Base-by-base conservation (phyloP, 2,888 invertebrate species). In the Lypha dubia region DNA sequence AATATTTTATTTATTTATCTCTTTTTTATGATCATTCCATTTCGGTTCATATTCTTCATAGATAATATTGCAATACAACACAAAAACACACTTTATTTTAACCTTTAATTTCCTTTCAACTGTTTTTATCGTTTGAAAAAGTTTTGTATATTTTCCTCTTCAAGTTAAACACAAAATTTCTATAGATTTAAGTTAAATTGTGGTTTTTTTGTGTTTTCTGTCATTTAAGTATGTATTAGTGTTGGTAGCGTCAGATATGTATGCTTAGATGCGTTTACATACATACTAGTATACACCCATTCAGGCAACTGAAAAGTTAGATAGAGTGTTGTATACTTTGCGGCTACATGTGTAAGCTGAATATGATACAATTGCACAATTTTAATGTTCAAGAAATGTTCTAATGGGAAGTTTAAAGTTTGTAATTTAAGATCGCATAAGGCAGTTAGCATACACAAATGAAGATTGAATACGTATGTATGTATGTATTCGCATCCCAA, bases 161-260 rank as follows among this genome's bases (percentile, higher is more conserved):
- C 17, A 53, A 53, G 51, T 63, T 63, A 74, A 74, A 74, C 63
- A 74, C 51, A 74, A 41, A 68, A 63, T 63, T 63, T 63, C 49
- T 20, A 74, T 63, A 41, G 41, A 70, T 77, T 70, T 77, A 77
- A 70, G 28, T 60, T 77, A 51, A 70, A 62, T 62, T 70, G 77
- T 51, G 41, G 77, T 62, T 68, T 41, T 60, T 77, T n/a, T 58
- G 76, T 77, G 51, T 58, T 77, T 44, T 22, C 11, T 74, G 63
- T 74, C 63, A 38, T 51, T 63, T 74, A 22, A n/a, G 46, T 46
- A 49, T 60, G n/a, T n/a, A n/a, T n/a, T n/a, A n/a, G n/a, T n/a
- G n/a, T 73, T 60, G 35, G 35, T 46, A 15, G 35, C 49, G 46
- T 41, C 22, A 56, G 44, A 22, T 11, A 46, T 32, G 20, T 11